Evolutionary conservation across 2,888 invertebrate genomes (phyloP).

Genomic region (Dioctria linearis): DNA sequence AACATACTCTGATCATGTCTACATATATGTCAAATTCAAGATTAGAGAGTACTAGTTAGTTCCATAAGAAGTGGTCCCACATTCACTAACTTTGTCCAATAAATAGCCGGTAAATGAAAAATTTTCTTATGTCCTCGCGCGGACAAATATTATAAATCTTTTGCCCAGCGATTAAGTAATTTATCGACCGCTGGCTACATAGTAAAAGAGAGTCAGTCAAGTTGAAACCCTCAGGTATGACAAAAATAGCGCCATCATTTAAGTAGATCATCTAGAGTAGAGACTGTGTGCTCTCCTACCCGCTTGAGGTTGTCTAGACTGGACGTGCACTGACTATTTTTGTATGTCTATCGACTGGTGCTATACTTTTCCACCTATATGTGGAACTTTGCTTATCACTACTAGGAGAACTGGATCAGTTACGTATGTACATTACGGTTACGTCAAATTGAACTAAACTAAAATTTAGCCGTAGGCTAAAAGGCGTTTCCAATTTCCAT

Average conservation of each 20-base stretch:
- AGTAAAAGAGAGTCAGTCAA: background rate
- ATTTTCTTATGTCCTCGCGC: slow-evolving; percentile 2
- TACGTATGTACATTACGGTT: background rate
- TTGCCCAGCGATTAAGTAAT: slow-evolving; percentile 31
- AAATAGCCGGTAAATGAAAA: slow-evolving; percentile 10
- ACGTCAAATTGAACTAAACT: slow-evolving; percentile 32
- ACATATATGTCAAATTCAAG: background rate
- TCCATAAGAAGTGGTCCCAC: slow-evolving; percentile 1
- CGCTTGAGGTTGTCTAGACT: slow-evolving; percentile 26
- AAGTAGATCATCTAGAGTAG: slow-evolving; percentile 12
- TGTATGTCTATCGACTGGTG: background rate
- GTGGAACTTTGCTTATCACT: slow-evolving; percentile 7
- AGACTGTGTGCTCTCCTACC: background rate
- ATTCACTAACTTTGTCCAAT: background rate
- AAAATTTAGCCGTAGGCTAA: slow-evolving; percentile 53
- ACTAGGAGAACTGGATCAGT: slow-evolving; percentile 21
- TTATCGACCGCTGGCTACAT: slow-evolving; percentile 31
- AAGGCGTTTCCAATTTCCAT: slow-evolving; percentile 57
- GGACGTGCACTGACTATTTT: background rate
- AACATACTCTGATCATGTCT: background rate
- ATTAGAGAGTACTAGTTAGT: background rate
- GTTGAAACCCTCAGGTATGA: slow-evolving; percentile 20
- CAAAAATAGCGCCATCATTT: background rate
- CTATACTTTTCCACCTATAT: slow-evolving; percentile 45
- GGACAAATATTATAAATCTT: slow-evolving; percentile 20